A percentile compares a stretch with the other conserved stretches of the same genome.
Evolutionary conservation across 2,797 vertebrate genomes (phyloP).

Genomic region (Eupleurogrammus muticus): DNA sequence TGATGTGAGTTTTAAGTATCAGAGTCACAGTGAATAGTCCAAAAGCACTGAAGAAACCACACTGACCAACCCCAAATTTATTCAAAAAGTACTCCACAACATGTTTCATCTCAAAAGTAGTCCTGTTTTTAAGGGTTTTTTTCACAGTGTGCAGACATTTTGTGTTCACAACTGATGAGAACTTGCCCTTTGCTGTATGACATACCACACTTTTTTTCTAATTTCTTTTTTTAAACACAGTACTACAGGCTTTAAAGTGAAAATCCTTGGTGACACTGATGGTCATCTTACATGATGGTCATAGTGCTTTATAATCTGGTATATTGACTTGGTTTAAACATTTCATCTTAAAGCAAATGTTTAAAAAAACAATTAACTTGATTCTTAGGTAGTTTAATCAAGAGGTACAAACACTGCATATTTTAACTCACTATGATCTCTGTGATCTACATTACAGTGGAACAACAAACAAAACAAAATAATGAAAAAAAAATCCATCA

Average conservation of each 20-base stretch:
- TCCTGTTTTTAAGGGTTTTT: conserved; percentile 23
- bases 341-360: background rate
- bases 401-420: conserved; percentile 1
- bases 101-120: conserved; percentile 2
- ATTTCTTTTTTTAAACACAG: background rate
- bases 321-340: background rate
- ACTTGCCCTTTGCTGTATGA: background rate
- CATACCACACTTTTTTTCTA: conserved; percentile 9
- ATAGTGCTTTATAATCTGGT: background rate
- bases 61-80: conserved; percentile 25
- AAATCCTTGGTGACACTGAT: background rate
- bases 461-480: conserved; percentile 16
- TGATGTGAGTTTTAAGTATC: conserved; percentile 10
- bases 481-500: conserved; percentile 10
- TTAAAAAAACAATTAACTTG: background rate
- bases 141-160: background rate
- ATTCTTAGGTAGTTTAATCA: conserved; percentile 15
- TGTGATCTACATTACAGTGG: background rate
- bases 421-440: background rate
- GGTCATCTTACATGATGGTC: background rate
- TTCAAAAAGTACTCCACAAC: conserved; percentile 10
- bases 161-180: background rate
- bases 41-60: conserved; percentile 5
- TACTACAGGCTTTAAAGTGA: background rate
- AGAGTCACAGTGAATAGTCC: conserved; percentile 16